Percentiles rank a stretch among this genome's conserved stretches.
phyloP scores from a whole-genome alignment of 1,140 invertebrate species.

The Spodoptera litura region DNA sequence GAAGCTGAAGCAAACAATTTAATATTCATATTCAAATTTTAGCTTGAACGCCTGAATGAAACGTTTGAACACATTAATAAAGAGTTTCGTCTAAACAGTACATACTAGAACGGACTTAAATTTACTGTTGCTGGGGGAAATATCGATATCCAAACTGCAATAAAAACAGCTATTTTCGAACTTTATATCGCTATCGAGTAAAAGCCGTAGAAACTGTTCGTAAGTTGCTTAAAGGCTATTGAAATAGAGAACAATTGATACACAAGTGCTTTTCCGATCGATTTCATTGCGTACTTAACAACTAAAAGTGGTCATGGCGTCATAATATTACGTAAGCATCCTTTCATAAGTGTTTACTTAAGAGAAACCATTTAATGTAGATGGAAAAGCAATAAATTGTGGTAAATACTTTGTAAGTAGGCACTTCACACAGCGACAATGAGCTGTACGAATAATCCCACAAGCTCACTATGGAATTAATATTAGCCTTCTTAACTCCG shows the following conservation, averaged over 20 bases:
- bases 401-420: not conserved
- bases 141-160: constrained; percentile 32
- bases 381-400: not conserved
- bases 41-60: not conserved
- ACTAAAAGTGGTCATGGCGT: constrained; percentile 17
- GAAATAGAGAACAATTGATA: constrained; percentile 36
- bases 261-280: constrained; percentile 40
- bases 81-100: not conserved
- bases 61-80: not conserved
- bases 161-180: constrained; percentile 43
- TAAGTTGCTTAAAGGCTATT: constrained; percentile 37
- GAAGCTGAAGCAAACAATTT: not conserved
- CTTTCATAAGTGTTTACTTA: not conserved
- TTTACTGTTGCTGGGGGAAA: not conserved
- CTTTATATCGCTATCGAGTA: constrained; percentile 33
- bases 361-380: not conserved
- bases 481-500: not conserved
- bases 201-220: constrained; percentile 35
- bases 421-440: not conserved
- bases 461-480: not conserved
- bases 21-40: not conserved
- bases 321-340: constrained; percentile 7
- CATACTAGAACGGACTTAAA: constrained; percentile 5
- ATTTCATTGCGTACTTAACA: constrained; percentile 36
- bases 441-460: not conserved